Conservation (phyloP, 1,140 invertebrate genomes). For the Aradophagus sp. region DNA sequence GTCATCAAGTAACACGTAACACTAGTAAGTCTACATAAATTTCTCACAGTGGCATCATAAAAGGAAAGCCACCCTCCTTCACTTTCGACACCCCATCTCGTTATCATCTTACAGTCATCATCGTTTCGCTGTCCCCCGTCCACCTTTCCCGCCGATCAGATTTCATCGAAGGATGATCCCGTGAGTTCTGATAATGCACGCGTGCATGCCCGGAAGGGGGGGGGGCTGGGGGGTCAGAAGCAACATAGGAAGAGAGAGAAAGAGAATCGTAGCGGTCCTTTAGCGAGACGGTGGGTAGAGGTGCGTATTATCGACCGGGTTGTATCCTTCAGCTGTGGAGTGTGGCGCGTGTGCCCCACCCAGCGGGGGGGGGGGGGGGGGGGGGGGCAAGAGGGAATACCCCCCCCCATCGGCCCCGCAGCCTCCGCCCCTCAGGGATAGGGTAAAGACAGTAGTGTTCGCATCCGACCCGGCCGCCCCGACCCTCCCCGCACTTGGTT, state of each 20-base stretch:
- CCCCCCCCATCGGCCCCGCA: conserved; percentile 53
- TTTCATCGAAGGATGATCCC: too few relatives aligned
- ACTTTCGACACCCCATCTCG: too few relatives aligned
- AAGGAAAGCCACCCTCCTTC: too few relatives aligned
- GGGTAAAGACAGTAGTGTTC: conserved; percentile 71
- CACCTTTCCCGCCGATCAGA: too few relatives aligned
- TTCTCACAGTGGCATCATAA: too few relatives aligned
- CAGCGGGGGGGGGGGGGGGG: conserved; percentile 13
- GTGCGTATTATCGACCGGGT: conserved; percentile 54
- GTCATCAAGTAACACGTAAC: too few relatives aligned
- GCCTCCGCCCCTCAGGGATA: conserved; percentile 71
- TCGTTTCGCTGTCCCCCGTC: too few relatives aligned
- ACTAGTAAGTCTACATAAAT: too few relatives aligned
- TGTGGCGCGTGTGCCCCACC: conserved; percentile 49
- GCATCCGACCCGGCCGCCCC: conserved; percentile 52
- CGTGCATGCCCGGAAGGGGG: conserved; percentile 11
- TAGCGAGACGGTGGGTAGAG: conserved; percentile 18
- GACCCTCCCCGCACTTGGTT: conserved; percentile 4
- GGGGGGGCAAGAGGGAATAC: conserved; percentile 28
- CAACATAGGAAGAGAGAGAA: background rate
- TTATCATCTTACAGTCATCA: too few relatives aligned
- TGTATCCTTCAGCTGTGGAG: conserved; percentile 42
- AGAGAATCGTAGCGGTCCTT: conserved; percentile 1
- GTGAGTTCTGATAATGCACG: conserved; percentile 15
- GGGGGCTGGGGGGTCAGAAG: background rate